Evolutionary conservation across 2,888 invertebrate genomes (phyloP).

Genomic region (Sarcophaga variegata): DNA sequence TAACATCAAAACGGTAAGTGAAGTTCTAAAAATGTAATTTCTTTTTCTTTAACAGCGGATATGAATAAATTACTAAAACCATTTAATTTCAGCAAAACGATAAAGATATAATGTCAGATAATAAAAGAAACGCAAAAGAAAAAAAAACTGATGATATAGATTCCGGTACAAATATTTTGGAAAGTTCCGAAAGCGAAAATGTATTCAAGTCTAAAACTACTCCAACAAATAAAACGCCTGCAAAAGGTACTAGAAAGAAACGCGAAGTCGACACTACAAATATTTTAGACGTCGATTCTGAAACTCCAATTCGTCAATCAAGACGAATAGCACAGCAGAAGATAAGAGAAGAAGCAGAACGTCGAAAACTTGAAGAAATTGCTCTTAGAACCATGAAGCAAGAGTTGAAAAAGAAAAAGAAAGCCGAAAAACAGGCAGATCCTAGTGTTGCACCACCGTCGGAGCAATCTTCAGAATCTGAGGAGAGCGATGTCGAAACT

Average conservation of each 20-base stretch:
- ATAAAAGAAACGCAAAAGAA: background rate
- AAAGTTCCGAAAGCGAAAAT: background rate
- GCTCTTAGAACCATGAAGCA: constrained; percentile 86
- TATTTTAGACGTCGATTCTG: constrained; percentile 78
- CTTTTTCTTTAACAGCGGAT: background rate
- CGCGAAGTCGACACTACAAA: constrained; percentile 80
- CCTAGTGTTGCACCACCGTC: constrained; percentile 77
- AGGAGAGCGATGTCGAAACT: constrained; percentile 78
- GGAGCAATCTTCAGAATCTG: constrained; percentile 74
- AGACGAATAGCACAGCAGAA: constrained; percentile 93
- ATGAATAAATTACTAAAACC: too few species aligned
- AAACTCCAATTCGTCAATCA: constrained; percentile 87
- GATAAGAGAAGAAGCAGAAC: constrained; percentile 92
- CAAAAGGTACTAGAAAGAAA: constrained; percentile 73
- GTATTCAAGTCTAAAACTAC: background rate
- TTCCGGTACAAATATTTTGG: background rate
- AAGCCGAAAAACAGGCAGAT: constrained; percentile 79
- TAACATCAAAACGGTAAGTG: background rate
- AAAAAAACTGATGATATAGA: background rate
- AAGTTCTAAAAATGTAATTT: background rate
- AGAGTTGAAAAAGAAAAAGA: constrained; percentile 84
- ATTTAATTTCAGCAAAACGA: constrained; percentile 34
- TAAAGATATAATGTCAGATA: background rate
- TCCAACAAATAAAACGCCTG: constrained; percentile 36
- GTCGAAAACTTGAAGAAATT: constrained; percentile 89